These are phyloP conservation scores for Bovichtus diacanthus DNA, from an alignment of 2,797 vertebrate genomes.

Conservation along the genomic window DNA sequence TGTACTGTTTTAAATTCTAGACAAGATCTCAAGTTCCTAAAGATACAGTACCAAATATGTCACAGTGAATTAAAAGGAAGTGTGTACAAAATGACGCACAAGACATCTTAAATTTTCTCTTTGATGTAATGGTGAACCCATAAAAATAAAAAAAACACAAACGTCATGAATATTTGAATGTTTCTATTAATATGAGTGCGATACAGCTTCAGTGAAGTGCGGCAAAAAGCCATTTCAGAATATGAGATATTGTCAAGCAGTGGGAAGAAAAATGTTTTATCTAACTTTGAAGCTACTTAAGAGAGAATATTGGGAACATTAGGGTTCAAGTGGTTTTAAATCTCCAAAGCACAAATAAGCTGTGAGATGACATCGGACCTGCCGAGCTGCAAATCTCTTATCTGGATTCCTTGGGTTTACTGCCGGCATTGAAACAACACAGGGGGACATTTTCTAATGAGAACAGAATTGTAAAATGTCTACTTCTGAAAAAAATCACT, in stretches of 20 bases:
- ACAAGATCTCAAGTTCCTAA: slow-evolving; percentile 8
- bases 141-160: neutral
- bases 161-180: slow-evolving; percentile 16
- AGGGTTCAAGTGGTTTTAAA: slow-evolving; percentile 57
- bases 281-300: slow-evolving; percentile 43
- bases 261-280: slow-evolving; percentile 28
- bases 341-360: slow-evolving; percentile 49
- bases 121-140: slow-evolving; percentile 26
- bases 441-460: slow-evolving; percentile 52
- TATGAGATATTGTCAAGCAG: slow-evolving; percentile 25
- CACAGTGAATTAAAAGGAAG: slow-evolving; percentile 10
- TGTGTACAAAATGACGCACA: slow-evolving; percentile 25
- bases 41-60: slow-evolving; percentile 16
- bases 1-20: slow-evolving; percentile 30
- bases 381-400: slow-evolving; percentile 39
- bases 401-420: slow-evolving; percentile 39
- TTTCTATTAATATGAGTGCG: slow-evolving; percentile 9
- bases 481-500: slow-evolving; percentile 12
- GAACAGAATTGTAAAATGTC: slow-evolving; percentile 42
- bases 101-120: slow-evolving; percentile 14
- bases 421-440: slow-evolving; percentile 39
- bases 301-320: slow-evolving; percentile 28
- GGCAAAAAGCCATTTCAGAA: neutral
- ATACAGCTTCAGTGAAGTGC: slow-evolving; percentile 11
- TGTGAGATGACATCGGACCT: slow-evolving; percentile 24